These are phyloP conservation scores for Pangasius larnaudii DNA, from an alignment of 2,797 vertebrate species.

Conservation along the genomic window DNA sequence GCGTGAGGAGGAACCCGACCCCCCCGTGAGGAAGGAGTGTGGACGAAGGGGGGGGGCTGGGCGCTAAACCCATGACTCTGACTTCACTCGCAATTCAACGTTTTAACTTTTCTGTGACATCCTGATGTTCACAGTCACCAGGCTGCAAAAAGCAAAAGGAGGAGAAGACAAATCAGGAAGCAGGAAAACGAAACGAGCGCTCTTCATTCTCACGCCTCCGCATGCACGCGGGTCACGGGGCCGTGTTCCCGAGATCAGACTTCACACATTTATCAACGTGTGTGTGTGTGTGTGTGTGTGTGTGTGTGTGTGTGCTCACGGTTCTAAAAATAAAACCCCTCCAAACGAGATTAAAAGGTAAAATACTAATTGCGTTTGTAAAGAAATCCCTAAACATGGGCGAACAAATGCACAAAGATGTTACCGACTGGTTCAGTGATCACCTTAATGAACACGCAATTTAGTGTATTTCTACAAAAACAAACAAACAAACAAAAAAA, in stretches of 20 bases:
- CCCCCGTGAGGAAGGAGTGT: constrained; percentile 65
- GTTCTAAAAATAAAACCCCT: background rate
- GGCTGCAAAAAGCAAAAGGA: background rate
- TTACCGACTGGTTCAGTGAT: background rate
- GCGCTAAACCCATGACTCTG: background rate
- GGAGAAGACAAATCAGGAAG: background rate
- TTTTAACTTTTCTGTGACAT: background rate
- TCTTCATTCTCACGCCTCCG: constrained; percentile 21
- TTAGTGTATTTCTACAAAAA: background rate
- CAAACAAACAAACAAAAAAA: too few relatives aligned
- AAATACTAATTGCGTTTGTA: background rate
- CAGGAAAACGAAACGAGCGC: background rate
- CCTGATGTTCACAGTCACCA: background rate
- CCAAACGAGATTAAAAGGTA: background rate
- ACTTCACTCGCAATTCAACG: constrained; percentile 55
- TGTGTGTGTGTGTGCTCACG: background rate
- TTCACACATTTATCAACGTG: background rate
- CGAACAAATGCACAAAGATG: background rate
- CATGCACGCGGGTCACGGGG: constrained; percentile 39
- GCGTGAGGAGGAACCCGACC: constrained; percentile 73
- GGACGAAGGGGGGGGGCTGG: constrained; percentile 38
- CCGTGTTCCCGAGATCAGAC: background rate
- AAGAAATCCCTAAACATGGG: background rate
- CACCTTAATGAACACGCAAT: too few relatives aligned
- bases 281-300: background rate